Conservation (phyloP, 2,113 vertebrate species). For the Cynopterus brachyotis region DNA sequence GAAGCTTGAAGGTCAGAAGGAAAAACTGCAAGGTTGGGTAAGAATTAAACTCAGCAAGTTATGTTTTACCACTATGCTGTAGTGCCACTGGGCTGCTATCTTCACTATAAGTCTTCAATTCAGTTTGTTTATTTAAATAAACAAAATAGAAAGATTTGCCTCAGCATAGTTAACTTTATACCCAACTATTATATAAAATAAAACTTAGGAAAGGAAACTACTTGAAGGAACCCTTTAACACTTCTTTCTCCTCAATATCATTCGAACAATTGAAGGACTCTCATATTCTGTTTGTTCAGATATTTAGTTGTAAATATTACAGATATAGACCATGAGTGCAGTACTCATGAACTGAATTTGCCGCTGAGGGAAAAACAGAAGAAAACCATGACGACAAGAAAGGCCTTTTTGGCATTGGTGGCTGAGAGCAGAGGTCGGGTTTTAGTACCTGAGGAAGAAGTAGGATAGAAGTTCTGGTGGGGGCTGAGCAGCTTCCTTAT, state of each 20-base stretch:
- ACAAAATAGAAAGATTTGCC: not conserved
- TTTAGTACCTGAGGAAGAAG: not conserved
- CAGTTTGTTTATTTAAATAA: not conserved
- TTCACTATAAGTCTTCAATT: not conserved
- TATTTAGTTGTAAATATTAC: not conserved
- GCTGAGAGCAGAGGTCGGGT: not conserved
- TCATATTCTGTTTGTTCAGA: not conserved
- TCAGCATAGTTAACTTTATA: not conserved
- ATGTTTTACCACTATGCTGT: not conserved
- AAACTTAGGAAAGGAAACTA: not conserved
- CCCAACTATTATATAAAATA: not conserved
- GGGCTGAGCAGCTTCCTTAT: not conserved
- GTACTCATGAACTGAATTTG: not conserved
- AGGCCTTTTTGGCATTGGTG: not conserved
- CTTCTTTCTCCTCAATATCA: not conserved
- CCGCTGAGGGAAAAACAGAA: not conserved
- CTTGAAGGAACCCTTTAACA: not conserved
- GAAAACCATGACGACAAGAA: not conserved
- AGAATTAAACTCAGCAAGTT: not conserved
- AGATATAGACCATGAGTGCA: not conserved
- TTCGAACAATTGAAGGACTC: not conserved
- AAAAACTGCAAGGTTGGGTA: not conserved
- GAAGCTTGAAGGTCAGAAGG: not conserved
- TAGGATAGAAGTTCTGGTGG: not conserved
- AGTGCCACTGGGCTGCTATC: not conserved